Base-by-base conservation (phyloP, 2,113 vertebrate species). In the Aix galericulata region DNA sequence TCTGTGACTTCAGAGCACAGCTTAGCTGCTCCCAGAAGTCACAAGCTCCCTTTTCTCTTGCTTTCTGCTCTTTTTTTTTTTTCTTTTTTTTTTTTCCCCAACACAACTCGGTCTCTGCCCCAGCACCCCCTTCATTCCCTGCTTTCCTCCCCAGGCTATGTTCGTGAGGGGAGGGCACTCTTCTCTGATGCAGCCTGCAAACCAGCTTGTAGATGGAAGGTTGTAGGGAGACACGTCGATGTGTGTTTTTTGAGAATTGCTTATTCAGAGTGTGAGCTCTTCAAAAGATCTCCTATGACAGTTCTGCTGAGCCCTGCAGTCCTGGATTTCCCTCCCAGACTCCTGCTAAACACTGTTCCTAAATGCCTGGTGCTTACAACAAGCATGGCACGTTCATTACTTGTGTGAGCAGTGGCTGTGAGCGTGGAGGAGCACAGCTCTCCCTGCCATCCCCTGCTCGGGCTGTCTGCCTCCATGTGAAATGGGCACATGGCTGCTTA, bases 1-100 rank as follows among this genome's bases (percentile, higher is more conserved):
- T 32, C 85, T 93, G 88, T 66, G 58, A 34, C 89, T 89, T 88
- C 84, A 73, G 71, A 94, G 38, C 75, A 56, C 17, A 64, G 62
- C 48, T 93, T 62, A 75, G 48, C 26, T 94, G 56, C 67, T 94
- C 44, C 48, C 32, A 79, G 50, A 46, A 88, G 32, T 87, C 58
- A 66, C 58, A 58, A 72, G 26, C 42, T 79, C 17, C 46, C 82
- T 83, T 34, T 84, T 46, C 27, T 84, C 74, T 86, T 72, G 53
- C 62, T 91, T 87, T 87, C 38, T 94, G 56, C 56, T 76, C 38
- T 67, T 14, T 81, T 91, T 11, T 53, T 92, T 90, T 90, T 93
- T 91, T 60, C 60, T 13, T 86, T 26, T 53, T 26, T 52, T 53
- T 13, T 55, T 90, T 88, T 90, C 52, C 11, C 7, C 55, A 7